Conservation (phyloP, 30 jellyfish, hydroid and myxozoan species). For the Haliclystus octoradiatus region DNA sequence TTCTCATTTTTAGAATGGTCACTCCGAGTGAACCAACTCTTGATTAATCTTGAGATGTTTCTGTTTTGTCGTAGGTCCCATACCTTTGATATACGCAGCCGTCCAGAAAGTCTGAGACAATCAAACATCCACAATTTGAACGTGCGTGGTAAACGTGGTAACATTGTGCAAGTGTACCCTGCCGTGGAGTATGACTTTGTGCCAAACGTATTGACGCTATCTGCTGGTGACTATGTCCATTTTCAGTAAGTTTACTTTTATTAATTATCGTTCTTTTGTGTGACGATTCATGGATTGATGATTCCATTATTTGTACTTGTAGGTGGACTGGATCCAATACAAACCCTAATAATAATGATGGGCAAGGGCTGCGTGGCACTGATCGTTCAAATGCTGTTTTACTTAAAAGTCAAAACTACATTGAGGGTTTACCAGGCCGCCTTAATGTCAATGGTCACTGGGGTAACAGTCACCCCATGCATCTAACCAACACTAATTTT, state of each 20-base stretch:
- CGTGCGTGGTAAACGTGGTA: slow-evolving; percentile 98
- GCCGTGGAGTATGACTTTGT: slow-evolving; percentile 95
- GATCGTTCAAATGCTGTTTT: slow-evolving; percentile 74
- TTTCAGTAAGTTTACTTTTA: slow-evolving; percentile 66
- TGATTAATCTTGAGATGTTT: no score
- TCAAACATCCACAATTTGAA: slow-evolving; percentile 56
- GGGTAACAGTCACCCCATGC: slow-evolving; percentile 79
- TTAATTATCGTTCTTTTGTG: no score
- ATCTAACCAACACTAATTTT: slow-evolving; percentile 19
- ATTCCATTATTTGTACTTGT: no score
- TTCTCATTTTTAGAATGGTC: no score
- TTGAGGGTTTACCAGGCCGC: slow-evolving; percentile 33
- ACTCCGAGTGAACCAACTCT: no score
- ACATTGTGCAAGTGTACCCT: slow-evolving; percentile 94
- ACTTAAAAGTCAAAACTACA: slow-evolving; percentile 34
- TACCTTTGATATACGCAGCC: slow-evolving; percentile 54
- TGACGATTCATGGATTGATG: no score
- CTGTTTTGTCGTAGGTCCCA: slow-evolving; percentile 53
- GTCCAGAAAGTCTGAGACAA: slow-evolving; percentile 31
- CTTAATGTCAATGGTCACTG: slow-evolving; percentile 46
- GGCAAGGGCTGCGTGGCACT: slow-evolving; percentile 87
- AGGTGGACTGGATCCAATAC: slow-evolving; percentile 99
- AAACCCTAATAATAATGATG: slow-evolving; percentile 82
- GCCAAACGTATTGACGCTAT: slow-evolving; percentile 49
- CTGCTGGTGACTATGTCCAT: slow-evolving; percentile 60